Conservation (phyloP, 2,888 invertebrate genomes). For the Limnephilus auricula region DNA sequence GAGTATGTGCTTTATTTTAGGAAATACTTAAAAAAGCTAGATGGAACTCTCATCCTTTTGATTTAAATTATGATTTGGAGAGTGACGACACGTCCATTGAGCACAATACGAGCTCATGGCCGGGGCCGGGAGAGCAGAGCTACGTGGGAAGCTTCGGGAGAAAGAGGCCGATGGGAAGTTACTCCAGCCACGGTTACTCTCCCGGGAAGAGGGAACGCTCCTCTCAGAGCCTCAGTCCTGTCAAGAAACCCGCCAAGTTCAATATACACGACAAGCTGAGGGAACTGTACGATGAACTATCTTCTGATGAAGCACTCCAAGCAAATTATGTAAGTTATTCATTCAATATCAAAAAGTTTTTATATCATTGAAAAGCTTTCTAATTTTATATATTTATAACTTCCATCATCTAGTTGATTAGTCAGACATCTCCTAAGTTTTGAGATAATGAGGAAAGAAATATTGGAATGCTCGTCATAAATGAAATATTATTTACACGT, state of each 20-base stretch:
- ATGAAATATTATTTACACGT: no score
- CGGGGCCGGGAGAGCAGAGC: conserved; percentile 49
- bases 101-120: conserved; percentile 55
- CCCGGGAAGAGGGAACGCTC: conserved; percentile 61
- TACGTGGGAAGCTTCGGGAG: conserved; percentile 58
- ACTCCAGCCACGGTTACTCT: conserved; percentile 59
- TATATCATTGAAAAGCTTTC: no score
- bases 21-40: conserved; percentile 65
- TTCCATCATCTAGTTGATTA: no score
- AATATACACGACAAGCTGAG: conserved; percentile 73
- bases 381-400: no score
- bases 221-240: conserved; percentile 63
- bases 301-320: conserved; percentile 75
- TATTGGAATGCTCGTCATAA: no score
- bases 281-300: conserved; percentile 76
- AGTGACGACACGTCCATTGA: conserved; percentile 63
- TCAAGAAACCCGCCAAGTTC: conserved; percentile 63
- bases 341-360: background rate
- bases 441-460: no score
- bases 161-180: conserved; percentile 59
- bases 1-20: conserved; percentile 50
- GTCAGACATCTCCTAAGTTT: no score
- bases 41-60: conserved; percentile 61
- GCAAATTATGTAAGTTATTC: conserved; percentile 74
- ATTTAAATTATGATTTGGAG: conserved; percentile 61